Percentiles rank a stretch among this genome's conserved stretches.
phyloP scores from a whole-genome alignment of 2,797 vertebrate species.

The Notolepis coatsorum region DNA sequence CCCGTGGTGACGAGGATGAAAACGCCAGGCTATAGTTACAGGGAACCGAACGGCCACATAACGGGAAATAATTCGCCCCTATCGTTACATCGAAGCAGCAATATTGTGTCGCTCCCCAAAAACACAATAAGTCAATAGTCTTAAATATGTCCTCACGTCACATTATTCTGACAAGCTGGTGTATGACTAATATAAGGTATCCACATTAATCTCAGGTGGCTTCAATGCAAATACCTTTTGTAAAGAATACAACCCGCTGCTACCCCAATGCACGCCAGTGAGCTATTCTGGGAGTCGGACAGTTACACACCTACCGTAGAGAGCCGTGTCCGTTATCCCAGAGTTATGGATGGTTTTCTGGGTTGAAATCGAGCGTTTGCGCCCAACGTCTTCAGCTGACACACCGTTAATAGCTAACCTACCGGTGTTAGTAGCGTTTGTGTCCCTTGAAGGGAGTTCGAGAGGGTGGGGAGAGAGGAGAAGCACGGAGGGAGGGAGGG shows the following conservation, averaged over 20 bases:
- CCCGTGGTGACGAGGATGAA: too few relatives aligned
- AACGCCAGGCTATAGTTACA: constrained; percentile 8
- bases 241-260: constrained; percentile 1
- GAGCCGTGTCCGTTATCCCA: constrained; percentile 41
- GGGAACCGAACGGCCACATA: constrained; percentile 53
- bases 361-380: constrained; percentile 35
- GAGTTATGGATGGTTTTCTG: constrained; percentile 7
- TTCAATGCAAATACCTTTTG: too few relatives aligned
- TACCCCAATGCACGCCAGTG: not conserved
- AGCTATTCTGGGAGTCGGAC: not conserved
- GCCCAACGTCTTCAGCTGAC: constrained; percentile 41
- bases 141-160: too few relatives aligned
- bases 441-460: constrained; percentile 48
- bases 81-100: not conserved
- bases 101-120: not conserved
- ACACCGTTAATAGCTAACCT: constrained; percentile 55
- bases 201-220: constrained; percentile 20
- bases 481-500: constrained; percentile 12
- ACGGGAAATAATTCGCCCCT: constrained; percentile 52
- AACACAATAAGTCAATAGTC: not conserved
- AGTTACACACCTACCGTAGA: constrained; percentile 68
- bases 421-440: constrained; percentile 71
- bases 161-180: too few relatives aligned
- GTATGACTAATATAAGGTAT: not conserved
- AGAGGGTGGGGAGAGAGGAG: constrained; percentile 56